These are phyloP conservation scores for Amazona ochrocephala DNA, from an alignment of 2,797 vertebrate species.

Conservation along the genomic window DNA sequence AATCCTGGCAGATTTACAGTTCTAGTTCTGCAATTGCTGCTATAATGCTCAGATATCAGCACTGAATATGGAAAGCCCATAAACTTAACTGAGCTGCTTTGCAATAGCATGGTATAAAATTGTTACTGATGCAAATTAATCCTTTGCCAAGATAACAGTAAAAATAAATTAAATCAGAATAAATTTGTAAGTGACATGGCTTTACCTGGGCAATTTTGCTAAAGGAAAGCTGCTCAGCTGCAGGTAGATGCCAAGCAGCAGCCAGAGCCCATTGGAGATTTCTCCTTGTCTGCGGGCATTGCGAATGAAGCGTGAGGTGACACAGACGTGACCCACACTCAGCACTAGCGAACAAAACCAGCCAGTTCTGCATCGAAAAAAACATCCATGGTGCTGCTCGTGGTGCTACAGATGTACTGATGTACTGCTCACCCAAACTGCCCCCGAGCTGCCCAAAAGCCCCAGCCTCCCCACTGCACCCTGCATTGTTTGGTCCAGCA, in stretches of 20 bases:
- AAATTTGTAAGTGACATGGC: background rate
- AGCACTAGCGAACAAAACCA: background rate
- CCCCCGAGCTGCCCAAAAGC: background rate
- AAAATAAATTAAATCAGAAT: background rate
- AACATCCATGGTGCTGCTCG: rapidly evolving
- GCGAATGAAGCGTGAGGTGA: background rate
- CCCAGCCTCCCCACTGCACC: rapidly evolving
- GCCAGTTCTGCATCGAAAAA: background rate
- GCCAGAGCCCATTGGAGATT: background rate
- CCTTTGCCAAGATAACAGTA: background rate
- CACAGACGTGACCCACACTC: background rate
- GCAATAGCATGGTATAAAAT: background rate
- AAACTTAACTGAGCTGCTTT: background rate
- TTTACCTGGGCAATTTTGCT: background rate
- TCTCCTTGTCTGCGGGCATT: background rate
- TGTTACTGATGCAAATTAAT: background rate
- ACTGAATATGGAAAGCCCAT: background rate
- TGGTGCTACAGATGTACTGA: rapidly evolving
- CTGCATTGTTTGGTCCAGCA: background rate
- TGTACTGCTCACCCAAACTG: background rate
- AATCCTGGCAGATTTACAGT: background rate
- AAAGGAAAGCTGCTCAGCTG: background rate
- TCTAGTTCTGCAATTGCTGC: background rate
- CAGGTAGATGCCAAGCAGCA: background rate
- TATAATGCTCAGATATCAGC: background rate